Percentiles rank a stretch among this genome's conserved stretches.
These are phyloP conservation scores for Cyprinella venusta DNA, from an alignment of 2,797 vertebrate species.

Conservation along the genomic window DNA sequence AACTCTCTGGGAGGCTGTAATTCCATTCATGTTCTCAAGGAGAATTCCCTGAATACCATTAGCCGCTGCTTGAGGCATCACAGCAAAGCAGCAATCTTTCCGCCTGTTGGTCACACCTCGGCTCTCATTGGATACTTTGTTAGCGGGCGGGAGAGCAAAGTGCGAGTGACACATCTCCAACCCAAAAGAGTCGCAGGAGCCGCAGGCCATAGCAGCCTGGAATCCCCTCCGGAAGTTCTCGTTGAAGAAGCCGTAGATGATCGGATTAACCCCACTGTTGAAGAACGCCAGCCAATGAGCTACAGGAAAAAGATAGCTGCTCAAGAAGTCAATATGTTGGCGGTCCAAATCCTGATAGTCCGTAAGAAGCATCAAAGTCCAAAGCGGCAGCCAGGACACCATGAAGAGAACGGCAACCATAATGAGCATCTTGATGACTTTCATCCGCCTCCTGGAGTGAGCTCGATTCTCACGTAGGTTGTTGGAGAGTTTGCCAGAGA, in stretches of 20 bases:
- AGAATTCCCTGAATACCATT: constrained; percentile 52
- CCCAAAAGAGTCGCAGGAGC: constrained; percentile 11
- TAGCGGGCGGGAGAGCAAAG: constrained; percentile 46
- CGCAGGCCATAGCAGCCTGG: constrained; percentile 60
- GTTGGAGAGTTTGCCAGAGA: constrained; percentile 62
- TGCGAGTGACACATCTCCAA: background rate
- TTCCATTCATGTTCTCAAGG: constrained; percentile 55
- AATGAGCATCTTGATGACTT: constrained; percentile 70
- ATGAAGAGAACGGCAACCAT: constrained; percentile 69
- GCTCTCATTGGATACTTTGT: constrained; percentile 58
- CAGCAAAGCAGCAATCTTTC: background rate
- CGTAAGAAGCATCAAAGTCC: constrained; percentile 68
- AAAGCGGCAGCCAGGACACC: constrained; percentile 70
- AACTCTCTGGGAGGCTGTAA: constrained; percentile 42
- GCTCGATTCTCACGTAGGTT: constrained; percentile 53
- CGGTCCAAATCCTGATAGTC: constrained; percentile 65
- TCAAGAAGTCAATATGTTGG: constrained; percentile 65
- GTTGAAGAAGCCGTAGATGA: constrained; percentile 71
- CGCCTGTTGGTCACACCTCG: background rate
- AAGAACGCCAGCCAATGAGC: constrained; percentile 71
- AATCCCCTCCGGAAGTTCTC: constrained; percentile 69
- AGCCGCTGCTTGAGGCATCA: background rate
- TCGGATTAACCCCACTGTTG: constrained; percentile 69
- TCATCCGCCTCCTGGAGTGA: constrained; percentile 57
- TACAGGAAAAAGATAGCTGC: constrained; percentile 66